These are phyloP conservation scores for Syngnathus scovelli DNA, from an alignment of 2,113 vertebrate species.

Conservation along the genomic window DNA sequence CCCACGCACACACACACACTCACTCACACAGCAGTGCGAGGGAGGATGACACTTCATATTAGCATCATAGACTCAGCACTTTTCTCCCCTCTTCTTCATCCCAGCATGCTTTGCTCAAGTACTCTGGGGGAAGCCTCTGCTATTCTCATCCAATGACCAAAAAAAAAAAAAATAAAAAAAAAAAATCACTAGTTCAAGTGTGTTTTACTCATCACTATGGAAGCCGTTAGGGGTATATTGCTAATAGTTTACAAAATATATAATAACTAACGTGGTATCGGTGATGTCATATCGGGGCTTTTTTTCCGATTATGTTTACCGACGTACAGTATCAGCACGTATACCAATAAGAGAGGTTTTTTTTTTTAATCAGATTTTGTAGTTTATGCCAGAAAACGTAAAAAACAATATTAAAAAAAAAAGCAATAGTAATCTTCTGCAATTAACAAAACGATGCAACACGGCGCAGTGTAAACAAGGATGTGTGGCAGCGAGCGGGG, in stretches of 20 bases:
- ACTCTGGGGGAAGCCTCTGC: slow-evolving; percentile 41
- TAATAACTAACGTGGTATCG: too few relatives aligned
- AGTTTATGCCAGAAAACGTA: too few relatives aligned
- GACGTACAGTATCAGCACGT: too few relatives aligned
- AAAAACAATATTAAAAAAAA: too few relatives aligned
- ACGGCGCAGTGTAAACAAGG: background rate
- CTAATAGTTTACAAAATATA: background rate
- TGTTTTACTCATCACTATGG: slow-evolving; percentile 3
- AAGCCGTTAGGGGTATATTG: slow-evolving; percentile 1
- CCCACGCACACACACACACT: slow-evolving; percentile 23
- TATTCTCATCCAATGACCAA: slow-evolving; percentile 18
- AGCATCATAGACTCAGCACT: slow-evolving; percentile 55
- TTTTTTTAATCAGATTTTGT: too few relatives aligned
- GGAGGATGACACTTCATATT: slow-evolving; percentile 57
- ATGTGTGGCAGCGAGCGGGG: slow-evolving; percentile 12
- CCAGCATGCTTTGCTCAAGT: slow-evolving; percentile 27
- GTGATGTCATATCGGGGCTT: too few relatives aligned
- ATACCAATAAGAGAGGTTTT: too few relatives aligned
- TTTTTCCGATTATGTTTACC: too few relatives aligned
- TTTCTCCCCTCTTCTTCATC: slow-evolving; percentile 16
- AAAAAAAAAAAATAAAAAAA: slow-evolving; percentile 6
- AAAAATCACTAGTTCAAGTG: background rate
- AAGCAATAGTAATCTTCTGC: too few relatives aligned
- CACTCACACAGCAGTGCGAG: slow-evolving; percentile 20
- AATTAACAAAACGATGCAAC: background rate